Evolutionary conservation across 2,888 invertebrate species (phyloP).

Genomic region (Pediacus dermestoides): DNA sequence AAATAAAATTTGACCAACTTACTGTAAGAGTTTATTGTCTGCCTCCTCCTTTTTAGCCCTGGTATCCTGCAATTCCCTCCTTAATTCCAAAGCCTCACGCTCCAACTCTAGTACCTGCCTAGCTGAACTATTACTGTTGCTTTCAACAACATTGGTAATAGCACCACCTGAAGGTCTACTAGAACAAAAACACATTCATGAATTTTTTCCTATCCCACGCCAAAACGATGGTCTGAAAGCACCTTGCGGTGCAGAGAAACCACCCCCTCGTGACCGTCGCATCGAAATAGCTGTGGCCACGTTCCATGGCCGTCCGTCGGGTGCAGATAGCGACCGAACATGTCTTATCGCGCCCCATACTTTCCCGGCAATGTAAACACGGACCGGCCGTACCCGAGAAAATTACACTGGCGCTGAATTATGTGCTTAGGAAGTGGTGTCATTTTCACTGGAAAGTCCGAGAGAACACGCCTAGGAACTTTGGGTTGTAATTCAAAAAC

Average conservation of each 20-base stretch:
- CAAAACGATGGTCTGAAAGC: slow-evolving; percentile 5
- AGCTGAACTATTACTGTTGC: too few species aligned
- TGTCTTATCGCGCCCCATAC: slow-evolving; percentile 49
- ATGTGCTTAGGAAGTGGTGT: slow-evolving; percentile 27
- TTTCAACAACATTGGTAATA: too few species aligned
- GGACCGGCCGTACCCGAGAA: slow-evolving; percentile 36
- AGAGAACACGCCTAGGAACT: neutral
- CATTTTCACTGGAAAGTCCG: slow-evolving; percentile 8
- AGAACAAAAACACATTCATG: slow-evolving; percentile 4
- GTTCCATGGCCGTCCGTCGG: slow-evolving; percentile 27
- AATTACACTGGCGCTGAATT: slow-evolving; percentile 38
- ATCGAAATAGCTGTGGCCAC: slow-evolving; percentile 10
- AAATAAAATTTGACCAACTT: slow-evolving; percentile 35
- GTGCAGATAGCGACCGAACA: slow-evolving; percentile 41
- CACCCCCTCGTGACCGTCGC: slow-evolving; percentile 11
- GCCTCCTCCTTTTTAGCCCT: slow-evolving; percentile 57
- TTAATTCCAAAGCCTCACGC: slow-evolving; percentile 51
- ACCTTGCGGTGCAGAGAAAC: too few species aligned
- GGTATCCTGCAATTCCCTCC: slow-evolving; percentile 57
- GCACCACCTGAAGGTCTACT: slow-evolving; percentile 22
- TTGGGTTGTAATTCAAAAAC: too few species aligned
- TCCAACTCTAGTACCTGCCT: slow-evolving; percentile 51
- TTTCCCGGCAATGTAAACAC: slow-evolving; percentile 36
- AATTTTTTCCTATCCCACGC: slow-evolving; percentile 14
- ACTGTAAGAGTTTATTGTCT: slow-evolving; percentile 59